Percentiles rank a stretch among this genome's conserved stretches.
These are phyloP conservation scores for Chloroclystis v-ata DNA, from an alignment of 2,888 invertebrate species.

Conservation along the genomic window DNA sequence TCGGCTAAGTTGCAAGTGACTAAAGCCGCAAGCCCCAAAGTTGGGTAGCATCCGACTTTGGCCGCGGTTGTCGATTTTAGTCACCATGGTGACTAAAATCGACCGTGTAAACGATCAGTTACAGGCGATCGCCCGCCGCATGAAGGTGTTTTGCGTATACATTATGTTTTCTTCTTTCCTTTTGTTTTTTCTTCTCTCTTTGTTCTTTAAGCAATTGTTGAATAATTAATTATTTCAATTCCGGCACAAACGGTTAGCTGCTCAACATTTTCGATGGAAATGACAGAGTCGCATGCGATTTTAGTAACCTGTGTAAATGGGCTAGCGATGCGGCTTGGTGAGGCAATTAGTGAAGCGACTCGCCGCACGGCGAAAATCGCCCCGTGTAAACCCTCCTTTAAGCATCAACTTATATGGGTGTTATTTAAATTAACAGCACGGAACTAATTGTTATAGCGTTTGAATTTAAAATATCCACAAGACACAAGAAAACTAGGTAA, in stretches of 20 bases:
- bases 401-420: constrained; percentile 8
- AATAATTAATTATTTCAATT: too few species aligned
- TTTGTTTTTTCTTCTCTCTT: too few species aligned
- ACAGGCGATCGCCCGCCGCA: constrained; percentile 27
- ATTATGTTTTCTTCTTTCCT: too few species aligned
- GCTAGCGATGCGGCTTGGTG: too few species aligned
- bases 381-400: too few species aligned
- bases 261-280: constrained; percentile 38
- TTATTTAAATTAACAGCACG: background rate
- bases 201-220: too few species aligned
- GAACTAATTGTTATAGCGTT: background rate
- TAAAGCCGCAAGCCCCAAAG: constrained; percentile 43
- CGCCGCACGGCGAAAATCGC: too few species aligned
- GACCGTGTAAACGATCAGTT: constrained; percentile 27
- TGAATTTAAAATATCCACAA: constrained; percentile 2
- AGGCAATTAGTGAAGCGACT: too few species aligned
- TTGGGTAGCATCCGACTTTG: constrained; percentile 42
- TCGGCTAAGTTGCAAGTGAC: constrained; percentile 32
- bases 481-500: constrained; percentile 1
- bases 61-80: too few species aligned
- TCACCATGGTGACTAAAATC: constrained; percentile 45
- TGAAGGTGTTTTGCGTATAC: constrained; percentile 23
- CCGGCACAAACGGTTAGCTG: too few species aligned
- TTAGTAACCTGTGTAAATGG: constrained; percentile 39
- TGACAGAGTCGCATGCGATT: constrained; percentile 42